phyloP scores from a whole-genome alignment of 1,140 invertebrate genomes.

The Augochlora pura region DNA sequence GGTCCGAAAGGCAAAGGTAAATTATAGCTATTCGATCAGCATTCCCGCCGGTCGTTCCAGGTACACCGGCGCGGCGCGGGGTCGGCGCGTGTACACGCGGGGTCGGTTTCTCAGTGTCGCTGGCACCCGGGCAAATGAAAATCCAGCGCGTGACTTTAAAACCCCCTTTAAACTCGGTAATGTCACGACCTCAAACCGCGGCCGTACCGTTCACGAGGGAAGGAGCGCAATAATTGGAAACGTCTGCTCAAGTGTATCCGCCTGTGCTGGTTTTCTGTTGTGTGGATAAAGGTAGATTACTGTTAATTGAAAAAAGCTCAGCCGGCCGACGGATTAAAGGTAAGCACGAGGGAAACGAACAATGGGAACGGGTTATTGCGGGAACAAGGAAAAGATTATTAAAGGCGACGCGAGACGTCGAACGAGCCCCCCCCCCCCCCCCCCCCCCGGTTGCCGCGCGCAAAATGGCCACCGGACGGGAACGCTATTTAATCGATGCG shows the following conservation, averaged over 20 bases:
- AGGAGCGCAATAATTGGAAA: neutral
- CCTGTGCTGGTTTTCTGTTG: neutral
- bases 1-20: neutral
- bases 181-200: neutral
- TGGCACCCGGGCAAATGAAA: neutral
- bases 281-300: constrained; percentile 12
- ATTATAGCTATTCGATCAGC: neutral
- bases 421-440: too few relatives aligned
- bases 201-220: neutral
- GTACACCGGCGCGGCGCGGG: neutral
- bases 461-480: neutral
- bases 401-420: neutral
- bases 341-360: too few relatives aligned
- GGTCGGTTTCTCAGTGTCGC: neutral
- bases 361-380: neutral
- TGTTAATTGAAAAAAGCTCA: constrained; percentile 11
- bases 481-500: too few relatives aligned
- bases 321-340: neutral
- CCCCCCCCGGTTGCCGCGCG: neutral
- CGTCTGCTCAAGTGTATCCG: neutral
- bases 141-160: neutral
- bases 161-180: neutral
- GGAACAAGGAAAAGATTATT: neutral
- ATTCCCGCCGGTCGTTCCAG: neutral
- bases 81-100: too few relatives aligned